Percentiles rank a stretch among this genome's conserved stretches.
Conservation (phyloP, 2,113 vertebrate genomes). For the Corvus hawaiiensis region DNA sequence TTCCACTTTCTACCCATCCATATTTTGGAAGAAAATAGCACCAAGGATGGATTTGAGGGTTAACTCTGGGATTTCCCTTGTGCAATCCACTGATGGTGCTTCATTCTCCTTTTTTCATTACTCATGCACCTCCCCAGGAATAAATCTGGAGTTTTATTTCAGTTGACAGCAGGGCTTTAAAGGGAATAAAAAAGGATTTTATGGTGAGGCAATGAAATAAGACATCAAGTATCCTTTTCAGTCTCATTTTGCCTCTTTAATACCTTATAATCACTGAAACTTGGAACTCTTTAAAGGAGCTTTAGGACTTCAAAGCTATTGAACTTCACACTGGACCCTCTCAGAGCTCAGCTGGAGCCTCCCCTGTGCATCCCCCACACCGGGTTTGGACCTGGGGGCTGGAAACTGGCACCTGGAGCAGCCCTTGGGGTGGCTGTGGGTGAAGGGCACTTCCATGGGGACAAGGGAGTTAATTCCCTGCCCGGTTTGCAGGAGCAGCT, state of each 20-base stretch:
- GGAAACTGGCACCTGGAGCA: background rate
- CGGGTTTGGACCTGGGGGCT: background rate
- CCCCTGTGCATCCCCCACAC: accelerated
- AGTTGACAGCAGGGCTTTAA: background rate
- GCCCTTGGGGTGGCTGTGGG: background rate
- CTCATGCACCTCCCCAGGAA: background rate
- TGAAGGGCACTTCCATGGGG: background rate
- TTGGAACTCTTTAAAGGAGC: background rate
- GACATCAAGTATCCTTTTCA: background rate
- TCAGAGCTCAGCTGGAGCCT: background rate
- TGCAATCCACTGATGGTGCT: background rate
- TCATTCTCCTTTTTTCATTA: background rate
- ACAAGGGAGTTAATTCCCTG: accelerated
- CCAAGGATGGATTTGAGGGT: background rate
- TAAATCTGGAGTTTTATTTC: constrained; percentile 12
- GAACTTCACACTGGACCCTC: background rate
- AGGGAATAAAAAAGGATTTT: constrained; percentile 10
- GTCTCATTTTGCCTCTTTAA: background rate
- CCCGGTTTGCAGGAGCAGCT: background rate
- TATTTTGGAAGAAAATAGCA: background rate
- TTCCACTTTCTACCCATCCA: background rate
- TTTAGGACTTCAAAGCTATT: background rate
- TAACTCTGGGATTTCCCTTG: background rate
- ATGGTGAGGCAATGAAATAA: background rate
- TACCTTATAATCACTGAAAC: background rate